phyloP scores from a whole-genome alignment of 2,113 vertebrate genomes.

The Xenopus borealis region DNA sequence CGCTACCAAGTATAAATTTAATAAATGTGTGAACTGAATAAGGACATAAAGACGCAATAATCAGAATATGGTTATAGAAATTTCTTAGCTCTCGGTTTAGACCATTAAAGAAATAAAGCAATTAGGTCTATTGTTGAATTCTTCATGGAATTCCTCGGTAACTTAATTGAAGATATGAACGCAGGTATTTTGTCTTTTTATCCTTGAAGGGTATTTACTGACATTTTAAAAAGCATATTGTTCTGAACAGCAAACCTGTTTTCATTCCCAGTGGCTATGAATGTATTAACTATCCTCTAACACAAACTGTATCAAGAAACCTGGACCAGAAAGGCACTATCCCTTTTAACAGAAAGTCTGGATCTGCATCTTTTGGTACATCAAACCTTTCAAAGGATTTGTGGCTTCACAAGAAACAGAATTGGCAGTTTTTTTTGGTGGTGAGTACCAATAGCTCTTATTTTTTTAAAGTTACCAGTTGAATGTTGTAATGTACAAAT shows the following conservation, averaged over 20 bases:
- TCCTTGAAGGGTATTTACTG: background rate
- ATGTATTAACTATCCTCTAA: conserved; percentile 64
- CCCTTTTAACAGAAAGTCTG: conserved; percentile 32
- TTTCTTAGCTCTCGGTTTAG: conserved; percentile 4
- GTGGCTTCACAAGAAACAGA: conserved; percentile 41
- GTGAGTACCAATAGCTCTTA: conserved; percentile 51
- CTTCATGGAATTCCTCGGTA: background rate
- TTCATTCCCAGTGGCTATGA: conserved; percentile 61
- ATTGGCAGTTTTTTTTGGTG: conserved; percentile 52
- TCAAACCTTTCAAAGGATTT: conserved; percentile 49
- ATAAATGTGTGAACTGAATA: background rate
- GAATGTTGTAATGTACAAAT: too few species aligned
- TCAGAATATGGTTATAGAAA: background rate
- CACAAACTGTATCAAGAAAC: conserved; percentile 45
- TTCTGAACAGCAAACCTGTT: conserved; percentile 39
- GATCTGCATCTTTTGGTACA: conserved; percentile 45
- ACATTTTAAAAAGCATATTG: conserved; percentile 28
- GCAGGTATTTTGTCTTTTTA: background rate
- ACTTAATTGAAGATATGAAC: background rate
- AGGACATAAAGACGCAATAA: background rate
- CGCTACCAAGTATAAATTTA: background rate
- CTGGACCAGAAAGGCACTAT: conserved; percentile 37
- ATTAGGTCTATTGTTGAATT: background rate
- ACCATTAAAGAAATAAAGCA: background rate
- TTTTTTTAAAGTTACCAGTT: too few species aligned